phyloP scores from a whole-genome alignment of 2,113 vertebrate genomes.

The Ramphastos sulfuratus region DNA sequence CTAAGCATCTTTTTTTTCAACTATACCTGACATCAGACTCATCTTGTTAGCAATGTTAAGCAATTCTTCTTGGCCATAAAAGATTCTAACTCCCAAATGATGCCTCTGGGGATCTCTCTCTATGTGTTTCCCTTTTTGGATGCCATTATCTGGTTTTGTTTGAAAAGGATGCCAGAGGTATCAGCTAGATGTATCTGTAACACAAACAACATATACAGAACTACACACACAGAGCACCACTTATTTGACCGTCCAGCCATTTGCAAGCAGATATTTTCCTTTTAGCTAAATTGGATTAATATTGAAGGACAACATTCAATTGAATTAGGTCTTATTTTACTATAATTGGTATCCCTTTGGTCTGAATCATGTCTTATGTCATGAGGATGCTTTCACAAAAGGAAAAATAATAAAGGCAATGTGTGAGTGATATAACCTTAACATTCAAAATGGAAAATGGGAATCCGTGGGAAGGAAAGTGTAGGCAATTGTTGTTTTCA shows the following conservation, averaged over 20 bases:
- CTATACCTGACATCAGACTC: neutral
- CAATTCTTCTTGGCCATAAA: neutral
- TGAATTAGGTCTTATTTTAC: too few relatives aligned
- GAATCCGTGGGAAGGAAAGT: too few relatives aligned
- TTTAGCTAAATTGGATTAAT: too few relatives aligned
- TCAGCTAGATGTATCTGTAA: neutral
- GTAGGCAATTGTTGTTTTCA: too few relatives aligned
- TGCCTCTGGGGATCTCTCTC: neutral
- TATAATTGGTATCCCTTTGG: too few relatives aligned
- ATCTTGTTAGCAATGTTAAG: neutral
- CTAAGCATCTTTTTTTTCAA: neutral
- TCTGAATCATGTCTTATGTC: too few relatives aligned
- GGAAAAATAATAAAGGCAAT: too few relatives aligned
- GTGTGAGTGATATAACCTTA: too few relatives aligned
- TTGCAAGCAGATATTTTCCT: too few relatives aligned
- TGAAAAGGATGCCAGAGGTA: neutral
- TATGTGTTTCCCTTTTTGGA: neutral
- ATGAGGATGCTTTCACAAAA: too few relatives aligned
- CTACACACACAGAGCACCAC: fast-evolving
- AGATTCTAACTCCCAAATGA: neutral
- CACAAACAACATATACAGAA: neutral
- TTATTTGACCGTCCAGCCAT: neutral
- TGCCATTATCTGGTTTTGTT: neutral
- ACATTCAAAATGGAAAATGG: too few relatives aligned
- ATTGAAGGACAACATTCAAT: too few relatives aligned